These are phyloP conservation scores for Campylomormyrus tamandua DNA, from an alignment of 2,113 vertebrate species.

Conservation along the genomic window DNA sequence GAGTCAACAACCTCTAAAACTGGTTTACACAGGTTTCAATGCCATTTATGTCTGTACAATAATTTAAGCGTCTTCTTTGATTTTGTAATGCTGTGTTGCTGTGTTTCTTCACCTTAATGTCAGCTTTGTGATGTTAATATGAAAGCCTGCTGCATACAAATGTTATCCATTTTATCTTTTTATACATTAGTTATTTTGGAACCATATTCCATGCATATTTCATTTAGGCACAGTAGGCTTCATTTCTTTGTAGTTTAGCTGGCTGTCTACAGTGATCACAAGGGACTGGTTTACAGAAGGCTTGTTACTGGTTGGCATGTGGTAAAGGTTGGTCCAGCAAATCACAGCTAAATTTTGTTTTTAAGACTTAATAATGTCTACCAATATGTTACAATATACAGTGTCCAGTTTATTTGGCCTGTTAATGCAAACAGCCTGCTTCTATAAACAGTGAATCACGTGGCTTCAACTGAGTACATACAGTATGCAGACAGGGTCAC, in stretches of 20 bases:
- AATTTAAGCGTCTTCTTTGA: not conserved
- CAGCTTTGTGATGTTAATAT: conserved; percentile 1
- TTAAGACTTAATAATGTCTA: conserved; percentile 2
- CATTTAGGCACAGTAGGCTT: conserved; percentile 28
- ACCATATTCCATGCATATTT: conserved; percentile 43
- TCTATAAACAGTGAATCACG: not conserved
- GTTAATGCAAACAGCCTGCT: not conserved
- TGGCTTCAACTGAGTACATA: not conserved
- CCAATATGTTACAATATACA: conserved; percentile 10
- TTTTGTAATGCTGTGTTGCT: not conserved
- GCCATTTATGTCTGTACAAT: not conserved
- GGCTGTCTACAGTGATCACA: not conserved
- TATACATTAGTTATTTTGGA: conserved; percentile 49
- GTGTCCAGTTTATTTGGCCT: not conserved
- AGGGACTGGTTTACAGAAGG: not conserved
- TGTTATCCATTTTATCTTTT: conserved; percentile 41
- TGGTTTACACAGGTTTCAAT: not conserved
- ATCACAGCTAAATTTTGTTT: not conserved
- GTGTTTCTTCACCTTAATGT: not conserved
- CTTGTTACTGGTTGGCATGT: not conserved
- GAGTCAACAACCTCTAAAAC: not conserved
- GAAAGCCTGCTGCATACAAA: not conserved
- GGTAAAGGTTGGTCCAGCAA: not conserved
- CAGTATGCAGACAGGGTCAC: not conserved
- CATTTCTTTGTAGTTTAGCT: not conserved